Evolutionary conservation across 2,113 vertebrate species (phyloP).

Genomic region (Megaceryle maxima): DNA sequence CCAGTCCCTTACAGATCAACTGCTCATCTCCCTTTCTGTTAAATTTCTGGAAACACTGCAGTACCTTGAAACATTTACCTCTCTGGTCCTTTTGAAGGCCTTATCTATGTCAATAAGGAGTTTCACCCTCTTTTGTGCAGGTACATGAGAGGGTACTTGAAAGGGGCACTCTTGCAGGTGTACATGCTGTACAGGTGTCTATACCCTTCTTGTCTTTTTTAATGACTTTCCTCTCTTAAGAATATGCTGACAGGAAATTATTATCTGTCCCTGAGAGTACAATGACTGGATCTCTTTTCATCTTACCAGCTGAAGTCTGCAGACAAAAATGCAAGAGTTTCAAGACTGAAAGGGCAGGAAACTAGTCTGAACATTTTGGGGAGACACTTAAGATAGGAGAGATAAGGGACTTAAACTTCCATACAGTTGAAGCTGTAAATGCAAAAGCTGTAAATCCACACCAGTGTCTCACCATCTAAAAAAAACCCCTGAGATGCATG

Average conservation of each 20-base stretch:
- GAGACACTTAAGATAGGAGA: neutral
- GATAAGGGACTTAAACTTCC: neutral
- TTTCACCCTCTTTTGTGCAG: neutral
- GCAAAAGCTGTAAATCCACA: neutral
- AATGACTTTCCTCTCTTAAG: neutral
- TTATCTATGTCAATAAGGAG: neutral
- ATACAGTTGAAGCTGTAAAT: neutral
- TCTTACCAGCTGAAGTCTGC: neutral
- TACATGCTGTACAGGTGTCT: neutral
- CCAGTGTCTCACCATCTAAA: neutral
- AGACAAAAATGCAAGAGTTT: neutral
- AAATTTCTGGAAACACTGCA: neutral
- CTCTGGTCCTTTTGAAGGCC: neutral
- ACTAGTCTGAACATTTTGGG: neutral
- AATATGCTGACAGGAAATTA: neutral
- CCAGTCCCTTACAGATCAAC: neutral
- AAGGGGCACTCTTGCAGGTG: neutral
- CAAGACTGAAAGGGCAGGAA: neutral
- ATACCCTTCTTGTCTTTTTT: neutral
- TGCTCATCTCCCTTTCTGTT: neutral
- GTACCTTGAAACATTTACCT: neutral
- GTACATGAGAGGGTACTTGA: neutral
- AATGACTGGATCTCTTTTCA: neutral
- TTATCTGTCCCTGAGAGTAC: neutral
- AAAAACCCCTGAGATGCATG: neutral